Conservation (phyloP, 92 coral and sea anemone species). For the Umimayanthus kanabou region DNA sequence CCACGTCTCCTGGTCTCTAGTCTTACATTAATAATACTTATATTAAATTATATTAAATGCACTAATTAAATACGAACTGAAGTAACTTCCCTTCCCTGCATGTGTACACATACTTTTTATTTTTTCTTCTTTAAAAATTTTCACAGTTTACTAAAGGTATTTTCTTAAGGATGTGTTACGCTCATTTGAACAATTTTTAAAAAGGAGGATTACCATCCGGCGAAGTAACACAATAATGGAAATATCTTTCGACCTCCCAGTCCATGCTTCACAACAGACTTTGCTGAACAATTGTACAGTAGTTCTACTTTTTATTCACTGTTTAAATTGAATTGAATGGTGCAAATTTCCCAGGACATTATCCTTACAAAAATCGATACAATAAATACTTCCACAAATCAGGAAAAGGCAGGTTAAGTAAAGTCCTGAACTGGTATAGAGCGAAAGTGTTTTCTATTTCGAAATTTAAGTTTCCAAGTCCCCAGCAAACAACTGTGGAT, state of each 20-base stretch:
- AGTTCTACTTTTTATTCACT: background rate
- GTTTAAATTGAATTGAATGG: background rate
- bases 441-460: too few species aligned
- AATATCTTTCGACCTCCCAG: background rate
- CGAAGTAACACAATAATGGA: too few species aligned
- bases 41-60: too few species aligned
- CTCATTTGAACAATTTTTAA: background rate
- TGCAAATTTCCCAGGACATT: background rate
- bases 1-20: too few species aligned
- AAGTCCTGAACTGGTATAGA: too few species aligned
- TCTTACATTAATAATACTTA: too few species aligned
- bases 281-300: background rate
- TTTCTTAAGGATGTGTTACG: background rate
- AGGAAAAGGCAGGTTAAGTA: background rate
- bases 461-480: too few species aligned
- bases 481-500: too few species aligned
- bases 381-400: slow-evolving; percentile 12
- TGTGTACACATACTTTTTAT: too few species aligned
- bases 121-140: too few species aligned
- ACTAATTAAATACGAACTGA: too few species aligned
- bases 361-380: background rate
- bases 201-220: background rate
- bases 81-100: too few species aligned
- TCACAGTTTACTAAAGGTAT: background rate
- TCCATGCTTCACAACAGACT: background rate